These are phyloP conservation scores for Drosophila pseudoananassae DNA, from an alignment of 1,140 invertebrate species.

Conservation along the genomic window DNA sequence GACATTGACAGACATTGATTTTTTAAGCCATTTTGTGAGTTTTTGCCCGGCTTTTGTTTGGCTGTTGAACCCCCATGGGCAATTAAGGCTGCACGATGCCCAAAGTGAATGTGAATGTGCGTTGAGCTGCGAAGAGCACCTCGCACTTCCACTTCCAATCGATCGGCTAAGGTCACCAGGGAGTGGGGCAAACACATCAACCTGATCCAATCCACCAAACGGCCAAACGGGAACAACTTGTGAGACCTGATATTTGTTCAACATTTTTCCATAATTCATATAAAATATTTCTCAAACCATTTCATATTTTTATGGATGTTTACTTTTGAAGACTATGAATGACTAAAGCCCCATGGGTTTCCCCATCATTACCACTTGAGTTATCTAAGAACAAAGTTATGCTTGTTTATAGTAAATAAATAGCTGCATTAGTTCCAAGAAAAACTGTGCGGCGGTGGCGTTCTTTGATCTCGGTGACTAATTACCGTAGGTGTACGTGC, in stretches of 20 bases:
- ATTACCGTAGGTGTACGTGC: conserved; percentile 43
- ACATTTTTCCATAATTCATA: not conserved
- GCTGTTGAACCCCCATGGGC: conserved; percentile 62
- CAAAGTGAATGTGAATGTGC: conserved; percentile 65
- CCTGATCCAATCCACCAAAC: not conserved
- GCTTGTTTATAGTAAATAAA: conserved; percentile 43
- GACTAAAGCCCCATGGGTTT: not conserved
- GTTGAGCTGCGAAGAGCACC: conserved; percentile 37
- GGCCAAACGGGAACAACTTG: conserved; percentile 12
- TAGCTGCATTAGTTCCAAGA: conserved; percentile 43
- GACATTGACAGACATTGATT: conserved; percentile 47
- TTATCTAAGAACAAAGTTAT: conserved; percentile 29
- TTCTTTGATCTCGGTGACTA: conserved; percentile 45
- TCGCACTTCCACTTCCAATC: conserved; percentile 36
- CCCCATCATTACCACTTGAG: not conserved
- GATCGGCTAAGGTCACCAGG: conserved; percentile 70
- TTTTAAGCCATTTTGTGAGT: conserved; percentile 19
- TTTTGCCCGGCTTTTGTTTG: conserved; percentile 44
- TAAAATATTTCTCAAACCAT: no score
- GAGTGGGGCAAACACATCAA: conserved; percentile 40
- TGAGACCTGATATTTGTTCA: conserved; percentile 2
- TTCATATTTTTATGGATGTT: no score
- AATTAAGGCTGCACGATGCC: conserved; percentile 75
- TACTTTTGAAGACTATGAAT: not conserved
- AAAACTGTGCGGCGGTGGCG: conserved; percentile 11